Evolutionary conservation across 1,140 invertebrate genomes (phyloP).

Genomic region (Drosophila bocki): DNA sequence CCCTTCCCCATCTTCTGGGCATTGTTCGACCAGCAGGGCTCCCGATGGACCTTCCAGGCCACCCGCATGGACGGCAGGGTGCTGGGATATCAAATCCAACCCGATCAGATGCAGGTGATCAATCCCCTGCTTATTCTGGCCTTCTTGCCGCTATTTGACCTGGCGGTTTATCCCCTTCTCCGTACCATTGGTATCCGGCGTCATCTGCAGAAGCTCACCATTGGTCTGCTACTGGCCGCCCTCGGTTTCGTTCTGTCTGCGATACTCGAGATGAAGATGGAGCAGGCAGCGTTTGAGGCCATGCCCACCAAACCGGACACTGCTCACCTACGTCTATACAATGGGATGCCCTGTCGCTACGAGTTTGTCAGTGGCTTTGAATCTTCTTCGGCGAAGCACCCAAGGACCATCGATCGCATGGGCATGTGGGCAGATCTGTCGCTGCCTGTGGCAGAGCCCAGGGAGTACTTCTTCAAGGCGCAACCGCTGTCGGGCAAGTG

Average conservation of each 20-base stretch:
- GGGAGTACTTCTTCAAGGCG: conserved; percentile 47
- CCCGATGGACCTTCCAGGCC: conserved; percentile 97
- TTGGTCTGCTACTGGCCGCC: conserved; percentile 93
- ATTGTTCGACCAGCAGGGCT: conserved; percentile 94
- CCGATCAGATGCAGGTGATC: conserved; percentile 96
- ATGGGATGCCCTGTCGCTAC: conserved; percentile 87
- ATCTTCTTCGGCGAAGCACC: neutral
- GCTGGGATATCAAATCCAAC: conserved; percentile 89
- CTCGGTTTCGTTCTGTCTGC: conserved; percentile 94
- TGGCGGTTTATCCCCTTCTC: conserved; percentile 88
- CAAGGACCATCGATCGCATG: conserved; percentile 43
- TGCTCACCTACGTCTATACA: conserved; percentile 90
- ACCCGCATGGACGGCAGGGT: conserved; percentile 94
- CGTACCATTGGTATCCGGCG: conserved; percentile 84
- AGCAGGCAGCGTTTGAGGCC: conserved; percentile 88
- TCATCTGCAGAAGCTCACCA: conserved; percentile 91
- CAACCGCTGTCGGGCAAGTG: conserved; percentile 31
- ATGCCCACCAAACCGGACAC: conserved; percentile 85
- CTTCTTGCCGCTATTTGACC: conserved; percentile 95
- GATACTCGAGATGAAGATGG: conserved; percentile 91
- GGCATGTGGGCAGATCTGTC: conserved; percentile 64
- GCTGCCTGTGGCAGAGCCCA: conserved; percentile 19
- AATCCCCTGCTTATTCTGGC: conserved; percentile 94
- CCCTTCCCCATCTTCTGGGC: conserved; percentile 94
- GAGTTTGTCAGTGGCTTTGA: conserved; percentile 38